phyloP scores from a whole-genome alignment of 2,797 vertebrate species.

The Adrianichthys oophorus region DNA sequence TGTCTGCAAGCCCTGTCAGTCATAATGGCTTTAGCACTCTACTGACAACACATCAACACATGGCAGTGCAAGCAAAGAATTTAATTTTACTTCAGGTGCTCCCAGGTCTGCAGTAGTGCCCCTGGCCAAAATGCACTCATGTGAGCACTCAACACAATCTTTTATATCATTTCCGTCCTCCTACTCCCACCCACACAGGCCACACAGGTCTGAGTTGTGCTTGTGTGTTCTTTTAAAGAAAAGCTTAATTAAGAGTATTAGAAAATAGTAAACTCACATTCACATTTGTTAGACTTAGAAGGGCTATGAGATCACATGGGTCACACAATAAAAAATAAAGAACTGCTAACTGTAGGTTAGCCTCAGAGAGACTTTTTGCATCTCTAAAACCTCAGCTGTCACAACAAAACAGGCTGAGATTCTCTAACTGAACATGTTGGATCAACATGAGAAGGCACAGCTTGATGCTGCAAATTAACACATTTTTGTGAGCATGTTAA shows the following conservation, averaged over 20 bases:
- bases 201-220: conserved; percentile 12
- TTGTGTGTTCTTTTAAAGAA: conserved; percentile 41
- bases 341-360: conserved; percentile 17
- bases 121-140: conserved; percentile 46
- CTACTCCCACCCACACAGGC: conserved; percentile 11
- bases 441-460: neutral
- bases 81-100: conserved; percentile 65
- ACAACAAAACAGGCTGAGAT: neutral
- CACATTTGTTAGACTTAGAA: conserved; percentile 57
- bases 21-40: conserved; percentile 53
- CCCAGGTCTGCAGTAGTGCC: conserved; percentile 55
- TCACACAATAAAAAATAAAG: conserved; percentile 12
- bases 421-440: neutral
- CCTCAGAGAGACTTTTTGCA: neutral
- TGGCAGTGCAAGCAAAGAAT: conserved; percentile 49
- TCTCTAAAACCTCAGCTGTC: conserved; percentile 3
- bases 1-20: conserved; percentile 43
- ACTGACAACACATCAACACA: conserved; percentile 38
- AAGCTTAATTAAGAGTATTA: conserved; percentile 37
- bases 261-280: conserved; percentile 50
- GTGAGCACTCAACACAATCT: conserved; percentile 23
- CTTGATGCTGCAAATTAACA: neutral
- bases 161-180: conserved; percentile 27
- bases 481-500: neutral
- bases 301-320: conserved; percentile 32